Base-by-base conservation (phyloP, 2,113 vertebrate genomes). In the Ardeotis arabs region DNA sequence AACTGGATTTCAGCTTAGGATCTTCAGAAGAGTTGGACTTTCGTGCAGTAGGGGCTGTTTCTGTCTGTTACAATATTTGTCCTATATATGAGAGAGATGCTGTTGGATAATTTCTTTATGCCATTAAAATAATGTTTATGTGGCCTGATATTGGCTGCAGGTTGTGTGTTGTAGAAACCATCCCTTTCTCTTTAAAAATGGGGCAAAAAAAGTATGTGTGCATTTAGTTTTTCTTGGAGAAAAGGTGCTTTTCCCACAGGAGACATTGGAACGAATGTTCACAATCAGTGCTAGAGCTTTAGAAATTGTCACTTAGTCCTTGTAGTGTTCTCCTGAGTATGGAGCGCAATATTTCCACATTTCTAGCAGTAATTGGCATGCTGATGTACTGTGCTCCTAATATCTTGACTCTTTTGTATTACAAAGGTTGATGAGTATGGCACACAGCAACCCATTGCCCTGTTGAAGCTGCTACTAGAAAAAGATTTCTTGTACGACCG, bases 401-500 rank as follows among this genome's bases (percentile, higher is more conserved):
- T 12, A 7, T 67, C 45, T 74, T 75, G 33, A 19, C 66, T 93
- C 27, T 45, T 41, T 66, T 88, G 41, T 69, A 3, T 49, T 33
- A 25, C 49, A 45, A 67, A 99, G 99, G 98, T 99, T 86, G 99
- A 99, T 62, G 98, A 98, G 18, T 99, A 99, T 18, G 99, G 99
- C 53, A 99, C 99, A 2, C 99, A 99, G 92, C 99, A 99, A 74
- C 99, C 99, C 21, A 99, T 99, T 2, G 99, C 99, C 10, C 90
- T 99, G 35, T 97, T 99, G 88, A 99, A 99, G 93, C 97, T 99
- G 89, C 98, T 99, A 22, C 83, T 99, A 60, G 99, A 99, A 59
- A 98, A 98, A 73, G 99, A 99, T 33, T 99, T 98, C 86, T 95
- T 99, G 70, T 99, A 99, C 0, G 98, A 99, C 94, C 98, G 99